Evolutionary conservation across 1,140 invertebrate species (phyloP).

Genomic region (Pentalonia nigronervosa): DNA sequence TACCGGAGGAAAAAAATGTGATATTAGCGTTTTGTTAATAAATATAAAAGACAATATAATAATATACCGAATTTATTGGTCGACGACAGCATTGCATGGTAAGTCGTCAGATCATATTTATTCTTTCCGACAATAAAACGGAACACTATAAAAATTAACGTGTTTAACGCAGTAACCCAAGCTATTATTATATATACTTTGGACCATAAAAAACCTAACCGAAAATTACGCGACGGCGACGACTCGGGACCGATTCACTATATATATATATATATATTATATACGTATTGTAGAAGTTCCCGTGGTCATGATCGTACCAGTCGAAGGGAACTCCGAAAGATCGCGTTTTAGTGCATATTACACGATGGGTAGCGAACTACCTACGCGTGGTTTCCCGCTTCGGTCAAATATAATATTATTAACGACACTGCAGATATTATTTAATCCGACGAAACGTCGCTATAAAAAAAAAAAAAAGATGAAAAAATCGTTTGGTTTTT

Average conservation of each 20-base stretch:
- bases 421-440: not conserved
- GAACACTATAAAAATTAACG: not conserved
- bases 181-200: not conserved
- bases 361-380: not conserved
- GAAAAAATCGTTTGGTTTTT: not conserved
- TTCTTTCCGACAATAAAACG: not conserved
- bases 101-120: not conserved
- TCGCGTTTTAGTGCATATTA: not conserved
- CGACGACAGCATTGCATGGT: not conserved
- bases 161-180: not conserved
- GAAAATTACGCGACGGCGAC: not conserved
- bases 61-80: not conserved
- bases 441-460: not conserved
- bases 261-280: not conserved
- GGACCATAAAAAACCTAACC: not conserved
- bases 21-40: not conserved
- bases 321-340: not conserved
- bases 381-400: not conserved
- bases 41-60: not conserved
- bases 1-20: not conserved
- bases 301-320: not conserved
- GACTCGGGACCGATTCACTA: not conserved
- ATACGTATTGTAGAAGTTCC: not conserved
- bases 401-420: not conserved
- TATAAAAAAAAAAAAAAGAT: not conserved